Evolutionary conservation across 2,797 vertebrate species (phyloP).

Genomic region (Eulemur albifrons): DNA sequence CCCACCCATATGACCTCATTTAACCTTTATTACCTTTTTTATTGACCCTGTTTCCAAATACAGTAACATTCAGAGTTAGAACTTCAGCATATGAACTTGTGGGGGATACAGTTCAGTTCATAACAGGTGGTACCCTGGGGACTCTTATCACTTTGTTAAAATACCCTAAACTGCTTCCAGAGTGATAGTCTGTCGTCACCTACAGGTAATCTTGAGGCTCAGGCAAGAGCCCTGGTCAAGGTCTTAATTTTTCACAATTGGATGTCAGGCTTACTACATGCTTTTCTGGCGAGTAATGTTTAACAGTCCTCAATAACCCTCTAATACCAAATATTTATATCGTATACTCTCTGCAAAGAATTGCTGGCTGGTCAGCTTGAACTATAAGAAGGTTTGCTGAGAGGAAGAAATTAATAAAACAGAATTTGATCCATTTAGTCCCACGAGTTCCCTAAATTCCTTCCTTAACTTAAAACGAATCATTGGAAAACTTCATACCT

Average conservation of each 20-base stretch:
- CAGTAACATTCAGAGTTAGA: neutral
- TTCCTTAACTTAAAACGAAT: conserved; percentile 22
- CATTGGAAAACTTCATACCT: neutral
- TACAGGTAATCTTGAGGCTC: neutral
- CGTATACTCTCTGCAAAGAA: neutral
- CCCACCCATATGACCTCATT: neutral
- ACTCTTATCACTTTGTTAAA: neutral
- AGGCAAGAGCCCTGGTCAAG: neutral
- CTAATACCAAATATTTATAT: neutral
- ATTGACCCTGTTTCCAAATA: neutral
- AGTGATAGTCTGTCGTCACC: neutral
- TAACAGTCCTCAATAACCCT: neutral
- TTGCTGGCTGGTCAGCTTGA: neutral
- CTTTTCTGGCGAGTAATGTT: neutral
- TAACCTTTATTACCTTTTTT: neutral
- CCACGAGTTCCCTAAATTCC: neutral
- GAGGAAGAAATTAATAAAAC: conserved; percentile 11
- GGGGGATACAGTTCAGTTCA: neutral
- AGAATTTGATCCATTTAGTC: neutral
- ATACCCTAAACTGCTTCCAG: neutral
- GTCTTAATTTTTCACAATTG: neutral
- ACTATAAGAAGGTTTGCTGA: neutral
- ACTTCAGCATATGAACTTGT: neutral
- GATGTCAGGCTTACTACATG: neutral
- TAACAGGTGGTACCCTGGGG: neutral